These are phyloP conservation scores for Atopsyche davidsoni DNA, from an alignment of 1,140 invertebrate genomes.

Conservation along the genomic window DNA sequence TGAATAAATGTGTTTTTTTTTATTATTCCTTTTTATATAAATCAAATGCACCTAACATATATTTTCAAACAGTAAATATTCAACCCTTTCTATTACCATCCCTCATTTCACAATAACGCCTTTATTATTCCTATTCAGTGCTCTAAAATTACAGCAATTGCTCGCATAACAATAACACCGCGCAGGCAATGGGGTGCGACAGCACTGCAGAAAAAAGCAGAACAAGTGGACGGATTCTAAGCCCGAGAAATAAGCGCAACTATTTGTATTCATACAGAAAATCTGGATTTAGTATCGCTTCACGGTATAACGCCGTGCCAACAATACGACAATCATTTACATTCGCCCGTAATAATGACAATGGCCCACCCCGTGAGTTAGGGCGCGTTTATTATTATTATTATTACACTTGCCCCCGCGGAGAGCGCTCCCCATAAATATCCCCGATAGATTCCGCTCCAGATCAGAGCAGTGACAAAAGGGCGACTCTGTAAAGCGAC, in stretches of 20 bases:
- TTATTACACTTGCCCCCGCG: constrained; percentile 8
- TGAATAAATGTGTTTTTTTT: no score
- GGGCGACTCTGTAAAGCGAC: background rate
- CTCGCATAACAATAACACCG: no score
- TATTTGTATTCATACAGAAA: constrained; percentile 2
- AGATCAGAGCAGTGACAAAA: background rate
- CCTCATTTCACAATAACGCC: no score
- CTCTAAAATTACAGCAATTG: no score
- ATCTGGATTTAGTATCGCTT: constrained; percentile 20
- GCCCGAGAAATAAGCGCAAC: background rate
- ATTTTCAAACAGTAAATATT: no score
- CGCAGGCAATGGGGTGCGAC: background rate
- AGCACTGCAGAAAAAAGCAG: constrained; percentile 2
- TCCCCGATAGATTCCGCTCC: constrained; percentile 14
- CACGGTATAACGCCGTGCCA: constrained; percentile 18
- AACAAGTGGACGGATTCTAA: constrained; percentile 29
- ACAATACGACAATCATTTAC: constrained; percentile 29
- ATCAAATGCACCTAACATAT: no score
- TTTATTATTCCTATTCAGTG: no score
- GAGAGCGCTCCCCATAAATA: background rate
- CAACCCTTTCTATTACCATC: no score
- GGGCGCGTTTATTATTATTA: background rate
- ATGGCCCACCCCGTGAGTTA: background rate
- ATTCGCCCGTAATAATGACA: constrained; percentile 15
- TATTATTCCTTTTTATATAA: no score